phyloP scores from a whole-genome alignment of 2,113 vertebrate genomes.

The Piprites chloris region DNA sequence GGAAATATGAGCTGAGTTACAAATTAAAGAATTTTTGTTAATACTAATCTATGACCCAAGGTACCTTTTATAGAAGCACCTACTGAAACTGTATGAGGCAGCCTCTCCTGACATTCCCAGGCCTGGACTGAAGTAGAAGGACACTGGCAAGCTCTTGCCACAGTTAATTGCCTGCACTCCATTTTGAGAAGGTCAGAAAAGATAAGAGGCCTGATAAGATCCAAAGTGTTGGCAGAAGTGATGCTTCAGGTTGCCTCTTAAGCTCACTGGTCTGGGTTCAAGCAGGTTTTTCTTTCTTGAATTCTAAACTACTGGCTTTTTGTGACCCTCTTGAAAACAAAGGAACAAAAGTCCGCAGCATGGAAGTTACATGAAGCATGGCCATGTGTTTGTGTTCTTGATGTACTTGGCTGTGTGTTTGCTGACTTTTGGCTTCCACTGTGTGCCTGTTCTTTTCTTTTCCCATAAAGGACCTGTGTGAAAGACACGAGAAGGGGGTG shows the following conservation, averaged over 20 bases:
- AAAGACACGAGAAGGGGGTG: conserved; percentile 92
- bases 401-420: background rate
- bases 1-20: background rate
- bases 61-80: background rate
- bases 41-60: background rate
- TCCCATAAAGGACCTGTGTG: conserved; percentile 86
- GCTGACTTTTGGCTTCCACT: background rate
- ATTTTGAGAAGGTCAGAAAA: background rate
- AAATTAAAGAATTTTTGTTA: background rate
- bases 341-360: background rate
- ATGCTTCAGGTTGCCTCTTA: background rate
- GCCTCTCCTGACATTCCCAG: background rate
- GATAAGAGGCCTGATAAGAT: background rate
- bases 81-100: background rate
- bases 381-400: background rate
- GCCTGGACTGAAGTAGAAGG: background rate
- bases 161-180: background rate
- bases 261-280: background rate
- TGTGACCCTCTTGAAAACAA: background rate
- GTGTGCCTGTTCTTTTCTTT: background rate
- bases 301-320: background rate
- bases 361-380: background rate
- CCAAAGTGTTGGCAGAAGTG: background rate
- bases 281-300: background rate
- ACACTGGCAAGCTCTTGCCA: background rate